A percentile compares a stretch with the other conserved stretches of the same genome.
Conservation (phyloP, 2,797 vertebrate species). For the Anguilla obscura region DNA sequence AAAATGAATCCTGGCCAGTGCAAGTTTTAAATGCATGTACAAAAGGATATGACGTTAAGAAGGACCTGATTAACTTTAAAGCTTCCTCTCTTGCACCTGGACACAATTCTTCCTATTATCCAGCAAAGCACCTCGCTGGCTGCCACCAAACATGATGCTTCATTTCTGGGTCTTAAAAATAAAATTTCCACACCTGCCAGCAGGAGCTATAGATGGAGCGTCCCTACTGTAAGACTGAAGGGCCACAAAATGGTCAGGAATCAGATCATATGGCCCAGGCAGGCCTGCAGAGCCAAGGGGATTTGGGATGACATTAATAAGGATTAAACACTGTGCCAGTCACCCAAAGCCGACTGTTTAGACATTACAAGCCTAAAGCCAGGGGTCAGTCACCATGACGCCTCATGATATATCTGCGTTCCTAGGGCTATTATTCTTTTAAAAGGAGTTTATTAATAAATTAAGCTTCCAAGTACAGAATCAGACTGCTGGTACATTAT, state of each 20-base stretch:
- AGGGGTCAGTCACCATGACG: slow-evolving; percentile 29
- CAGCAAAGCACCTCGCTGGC: not conserved
- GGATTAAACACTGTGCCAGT: slow-evolving; percentile 52
- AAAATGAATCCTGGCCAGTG: not conserved
- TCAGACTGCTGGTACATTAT: slow-evolving; percentile 43
- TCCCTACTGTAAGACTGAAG: not conserved
- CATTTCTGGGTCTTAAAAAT: not conserved
- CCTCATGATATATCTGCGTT: slow-evolving; percentile 50
- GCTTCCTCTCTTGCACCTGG: not conserved
- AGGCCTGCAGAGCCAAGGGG: slow-evolving; percentile 36
- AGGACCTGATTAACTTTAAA: not conserved
- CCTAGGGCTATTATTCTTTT: slow-evolving; percentile 58
- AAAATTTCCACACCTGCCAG: not conserved
- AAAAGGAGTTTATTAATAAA: slow-evolving; percentile 43
- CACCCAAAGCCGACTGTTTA: slow-evolving; percentile 49
- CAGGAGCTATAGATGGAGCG: not conserved
- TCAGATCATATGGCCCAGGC: slow-evolving; percentile 39
- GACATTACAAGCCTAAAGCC: slow-evolving; percentile 55
- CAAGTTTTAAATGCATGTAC: not conserved
- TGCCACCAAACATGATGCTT: not conserved
- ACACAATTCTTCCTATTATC: slow-evolving; percentile 1
- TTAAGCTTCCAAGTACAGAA: slow-evolving; percentile 42
- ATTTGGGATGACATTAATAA: slow-evolving; percentile 40
- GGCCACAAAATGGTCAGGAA: not conserved
- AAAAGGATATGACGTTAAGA: not conserved